Evolutionary conservation across 2,113 vertebrate species (phyloP).

Genomic region (Oplegnathus fasciatus): DNA sequence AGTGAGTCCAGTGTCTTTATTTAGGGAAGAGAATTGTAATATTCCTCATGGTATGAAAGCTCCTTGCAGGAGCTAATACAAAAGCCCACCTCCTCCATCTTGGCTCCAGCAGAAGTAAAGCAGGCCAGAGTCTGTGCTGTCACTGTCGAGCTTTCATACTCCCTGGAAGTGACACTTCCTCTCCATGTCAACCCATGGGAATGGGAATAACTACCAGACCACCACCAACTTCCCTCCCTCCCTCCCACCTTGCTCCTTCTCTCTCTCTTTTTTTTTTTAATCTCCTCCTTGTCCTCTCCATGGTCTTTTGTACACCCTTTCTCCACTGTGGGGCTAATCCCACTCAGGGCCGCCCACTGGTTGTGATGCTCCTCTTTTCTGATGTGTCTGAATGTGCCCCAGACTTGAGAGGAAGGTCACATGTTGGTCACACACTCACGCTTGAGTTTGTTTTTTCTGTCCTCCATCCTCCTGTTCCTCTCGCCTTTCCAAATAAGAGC

Average conservation of each 20-base stretch:
- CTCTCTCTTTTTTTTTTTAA: slow-evolving; percentile 8
- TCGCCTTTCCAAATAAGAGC: slow-evolving; percentile 28
- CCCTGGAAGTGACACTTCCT: slow-evolving; percentile 77
- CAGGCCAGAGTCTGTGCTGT: slow-evolving; percentile 23
- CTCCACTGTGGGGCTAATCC: slow-evolving; percentile 74
- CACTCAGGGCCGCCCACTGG: slow-evolving; percentile 65
- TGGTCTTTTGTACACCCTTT: slow-evolving; percentile 74
- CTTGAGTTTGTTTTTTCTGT: slow-evolving; percentile 42
- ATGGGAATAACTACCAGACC: slow-evolving; percentile 47
- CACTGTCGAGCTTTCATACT: slow-evolving; percentile 45
- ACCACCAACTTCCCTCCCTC: slow-evolving; percentile 37
- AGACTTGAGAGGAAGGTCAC: slow-evolving; percentile 79
- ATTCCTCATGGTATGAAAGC: not conserved
- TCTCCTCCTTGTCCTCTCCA: slow-evolving; percentile 56
- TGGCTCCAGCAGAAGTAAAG: slow-evolving; percentile 2
- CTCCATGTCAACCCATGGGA: slow-evolving; percentile 50
- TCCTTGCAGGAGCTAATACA: not conserved
- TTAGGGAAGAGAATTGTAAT: not conserved
- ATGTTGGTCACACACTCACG: slow-evolving; percentile 76
- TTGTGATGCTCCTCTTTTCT: slow-evolving; percentile 63
- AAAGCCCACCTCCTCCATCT: not conserved
- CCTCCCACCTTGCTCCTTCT: slow-evolving; percentile 16
- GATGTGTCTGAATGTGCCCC: slow-evolving; percentile 64
- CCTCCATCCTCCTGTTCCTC: slow-evolving; percentile 3
- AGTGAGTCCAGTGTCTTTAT: not conserved